Percentiles rank a stretch among this genome's conserved stretches.
Evolutionary conservation across 2,797 vertebrate genomes (phyloP).

Genomic region (Brachyrhaphis roseni): DNA sequence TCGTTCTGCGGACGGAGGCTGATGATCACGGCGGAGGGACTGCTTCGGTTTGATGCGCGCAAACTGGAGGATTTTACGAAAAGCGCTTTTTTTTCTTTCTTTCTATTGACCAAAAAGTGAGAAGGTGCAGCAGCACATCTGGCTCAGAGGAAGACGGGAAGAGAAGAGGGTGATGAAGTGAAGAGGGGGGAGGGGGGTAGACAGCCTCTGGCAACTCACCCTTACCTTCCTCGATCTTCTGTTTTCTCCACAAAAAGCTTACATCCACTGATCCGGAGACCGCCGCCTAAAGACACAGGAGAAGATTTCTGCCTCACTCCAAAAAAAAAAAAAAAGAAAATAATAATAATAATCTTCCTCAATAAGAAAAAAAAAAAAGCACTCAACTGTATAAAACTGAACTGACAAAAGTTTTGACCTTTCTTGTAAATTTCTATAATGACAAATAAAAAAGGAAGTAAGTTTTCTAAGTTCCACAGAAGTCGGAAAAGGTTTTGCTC

Average conservation of each 20-base stretch:
- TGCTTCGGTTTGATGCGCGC: slow-evolving; percentile 41
- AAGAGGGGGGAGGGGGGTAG: background rate
- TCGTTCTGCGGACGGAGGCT: slow-evolving; percentile 65
- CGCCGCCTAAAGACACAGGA: slow-evolving; percentile 67
- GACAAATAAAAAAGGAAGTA: slow-evolving; percentile 62
- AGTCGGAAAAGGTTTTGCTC: slow-evolving; percentile 60
- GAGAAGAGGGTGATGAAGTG: slow-evolving; percentile 44
- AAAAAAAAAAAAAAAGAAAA: slow-evolving; percentile 6
- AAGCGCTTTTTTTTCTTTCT: background rate
- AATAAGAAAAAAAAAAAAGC: slow-evolving; percentile 11
- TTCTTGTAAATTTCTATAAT: slow-evolving; percentile 66
- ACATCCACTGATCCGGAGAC: slow-evolving; percentile 71
- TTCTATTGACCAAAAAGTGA: slow-evolving; percentile 60
- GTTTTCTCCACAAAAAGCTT: slow-evolving; percentile 63
- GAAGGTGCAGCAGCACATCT: slow-evolving; percentile 74
- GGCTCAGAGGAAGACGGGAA: slow-evolving; percentile 72
- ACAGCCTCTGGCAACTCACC: slow-evolving; percentile 83
- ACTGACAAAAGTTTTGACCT: slow-evolving; percentile 61
- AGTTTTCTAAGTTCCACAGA: slow-evolving; percentile 63
- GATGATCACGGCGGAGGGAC: slow-evolving; percentile 39
- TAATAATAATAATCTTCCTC: slow-evolving; percentile 1
- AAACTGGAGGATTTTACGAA: slow-evolving; percentile 14
- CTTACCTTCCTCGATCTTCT: slow-evolving; percentile 55
- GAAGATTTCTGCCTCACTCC: background rate
- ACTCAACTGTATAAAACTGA: slow-evolving; percentile 9